A percentile compares a stretch with the other conserved stretches of the same genome.
phyloP scores from a whole-genome alignment of 2,113 vertebrate species.

The Beaufortia kweichowensis region DNA sequence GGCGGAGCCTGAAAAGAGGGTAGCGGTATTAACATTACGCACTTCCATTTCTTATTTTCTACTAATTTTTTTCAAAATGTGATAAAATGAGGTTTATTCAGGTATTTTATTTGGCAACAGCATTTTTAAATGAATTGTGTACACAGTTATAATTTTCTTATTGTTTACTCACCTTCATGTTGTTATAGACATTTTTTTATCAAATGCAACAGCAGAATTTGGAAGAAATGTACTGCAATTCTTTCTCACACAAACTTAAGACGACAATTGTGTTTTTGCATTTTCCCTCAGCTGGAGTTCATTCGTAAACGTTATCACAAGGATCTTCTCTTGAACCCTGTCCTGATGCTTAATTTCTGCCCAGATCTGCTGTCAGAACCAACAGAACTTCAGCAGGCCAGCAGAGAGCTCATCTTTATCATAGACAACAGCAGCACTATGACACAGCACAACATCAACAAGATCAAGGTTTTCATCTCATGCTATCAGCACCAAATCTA shows the following conservation, averaged over 20 bases:
- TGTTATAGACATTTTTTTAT: too few relatives aligned
- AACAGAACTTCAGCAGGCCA: slow-evolving; percentile 78
- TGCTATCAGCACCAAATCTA: not conserved
- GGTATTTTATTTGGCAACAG: too few relatives aligned
- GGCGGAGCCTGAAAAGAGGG: slow-evolving; percentile 82
- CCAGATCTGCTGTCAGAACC: slow-evolving; percentile 74
- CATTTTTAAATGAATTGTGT: too few relatives aligned
- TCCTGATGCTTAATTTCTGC: slow-evolving; percentile 96
- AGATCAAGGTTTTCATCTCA: slow-evolving; percentile 73
- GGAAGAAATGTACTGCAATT: too few relatives aligned
- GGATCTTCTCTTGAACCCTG: slow-evolving; percentile 88
- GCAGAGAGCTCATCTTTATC: slow-evolving; percentile 88
- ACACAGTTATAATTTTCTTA: too few relatives aligned
- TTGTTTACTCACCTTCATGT: too few relatives aligned
- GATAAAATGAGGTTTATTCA: too few relatives aligned
- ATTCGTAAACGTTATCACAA: slow-evolving; percentile 93
- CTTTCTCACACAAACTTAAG: too few relatives aligned
- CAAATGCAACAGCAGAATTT: too few relatives aligned
- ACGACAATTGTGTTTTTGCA: not conserved
- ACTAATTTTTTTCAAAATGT: not conserved
- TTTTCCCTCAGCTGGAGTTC: slow-evolving; percentile 82
- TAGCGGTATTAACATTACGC: slow-evolving; percentile 54
- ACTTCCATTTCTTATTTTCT: not conserved
- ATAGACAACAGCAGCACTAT: slow-evolving; percentile 76
- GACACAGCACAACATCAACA: slow-evolving; percentile 71